phyloP scores from a whole-genome alignment of 2,797 vertebrate genomes.

The Clangula hyemalis region DNA sequence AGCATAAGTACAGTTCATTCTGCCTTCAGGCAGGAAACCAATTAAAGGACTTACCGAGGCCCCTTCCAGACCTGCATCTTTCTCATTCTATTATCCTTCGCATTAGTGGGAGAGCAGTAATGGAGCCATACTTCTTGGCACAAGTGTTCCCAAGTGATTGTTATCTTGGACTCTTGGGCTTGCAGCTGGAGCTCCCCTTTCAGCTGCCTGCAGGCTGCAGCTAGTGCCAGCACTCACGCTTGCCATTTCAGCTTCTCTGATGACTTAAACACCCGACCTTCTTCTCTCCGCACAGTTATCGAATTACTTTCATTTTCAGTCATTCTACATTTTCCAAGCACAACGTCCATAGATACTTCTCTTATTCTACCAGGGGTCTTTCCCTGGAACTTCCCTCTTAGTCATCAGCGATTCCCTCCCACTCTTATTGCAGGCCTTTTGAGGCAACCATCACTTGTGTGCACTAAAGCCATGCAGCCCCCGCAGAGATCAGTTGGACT shows the following conservation, averaged over 20 bases:
- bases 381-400: background rate
- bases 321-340: background rate
- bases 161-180: background rate
- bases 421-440: background rate
- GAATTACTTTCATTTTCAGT: conserved; percentile 5
- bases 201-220: background rate
- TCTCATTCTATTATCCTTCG: conserved; percentile 50
- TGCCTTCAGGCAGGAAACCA: conserved; percentile 53
- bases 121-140: conserved; percentile 41
- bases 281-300: background rate
- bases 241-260: background rate
- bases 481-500: background rate
- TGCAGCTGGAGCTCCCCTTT: conserved; percentile 1
- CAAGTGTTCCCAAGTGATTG: background rate
- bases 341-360: rapidly evolving
- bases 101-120: conserved; percentile 51
- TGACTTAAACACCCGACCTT: background rate
- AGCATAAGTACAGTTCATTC: conserved; percentile 6
- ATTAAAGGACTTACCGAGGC: conserved; percentile 35
- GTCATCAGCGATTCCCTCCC: background rate
- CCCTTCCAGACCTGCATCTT: conserved; percentile 33
- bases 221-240: background rate
- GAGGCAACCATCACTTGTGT: background rate
- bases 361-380: background rate
- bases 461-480: background rate